phyloP scores from a whole-genome alignment of 2,113 vertebrate species.

The Limnothrissa miodon region DNA sequence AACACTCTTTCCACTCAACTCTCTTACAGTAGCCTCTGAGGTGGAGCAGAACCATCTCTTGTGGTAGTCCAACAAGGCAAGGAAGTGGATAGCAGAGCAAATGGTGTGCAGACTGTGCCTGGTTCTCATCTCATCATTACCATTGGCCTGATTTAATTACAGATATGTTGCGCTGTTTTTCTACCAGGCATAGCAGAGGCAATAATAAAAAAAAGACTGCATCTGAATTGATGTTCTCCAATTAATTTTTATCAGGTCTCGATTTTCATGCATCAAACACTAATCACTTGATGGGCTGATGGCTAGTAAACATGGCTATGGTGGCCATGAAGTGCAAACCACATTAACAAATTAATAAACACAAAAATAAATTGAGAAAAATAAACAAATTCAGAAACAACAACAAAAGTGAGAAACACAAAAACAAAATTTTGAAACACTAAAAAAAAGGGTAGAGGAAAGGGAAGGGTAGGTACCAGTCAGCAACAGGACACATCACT shows the following conservation, averaged over 20 bases:
- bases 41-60: neutral
- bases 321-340: too few species aligned
- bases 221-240: slow-evolving; percentile 14
- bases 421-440: too few species aligned
- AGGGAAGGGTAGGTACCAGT: too few species aligned
- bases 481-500: too few species aligned
- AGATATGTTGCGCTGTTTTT: slow-evolving; percentile 20
- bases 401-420: too few species aligned
- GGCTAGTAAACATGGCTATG: slow-evolving; percentile 3
- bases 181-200: neutral
- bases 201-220: neutral
- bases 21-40: neutral
- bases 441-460: too few species aligned
- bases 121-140: slow-evolving; percentile 1
- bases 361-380: too few species aligned
- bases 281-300: slow-evolving; percentile 13
- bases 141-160: slow-evolving; percentile 35
- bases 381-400: too few species aligned
- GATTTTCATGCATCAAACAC: slow-evolving; percentile 23
- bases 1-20: neutral
- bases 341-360: too few species aligned
- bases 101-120: neutral
- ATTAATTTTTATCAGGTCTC: slow-evolving; percentile 31
- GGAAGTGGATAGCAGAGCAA: neutral
- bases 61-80: neutral